These are phyloP conservation scores for Baccha elongata DNA, from an alignment of 2,888 invertebrate genomes.

Conservation along the genomic window DNA sequence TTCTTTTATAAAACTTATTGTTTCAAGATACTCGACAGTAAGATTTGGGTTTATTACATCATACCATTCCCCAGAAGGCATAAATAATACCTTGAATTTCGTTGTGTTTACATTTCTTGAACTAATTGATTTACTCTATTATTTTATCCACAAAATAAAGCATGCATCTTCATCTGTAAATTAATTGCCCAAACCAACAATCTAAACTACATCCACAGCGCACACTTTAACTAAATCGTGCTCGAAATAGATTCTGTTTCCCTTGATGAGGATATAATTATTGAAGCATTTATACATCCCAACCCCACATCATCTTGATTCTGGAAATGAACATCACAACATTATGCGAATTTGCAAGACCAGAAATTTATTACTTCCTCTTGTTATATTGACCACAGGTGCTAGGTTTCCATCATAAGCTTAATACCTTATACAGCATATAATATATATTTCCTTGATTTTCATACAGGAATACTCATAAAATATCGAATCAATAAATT, in stretches of 20 bases:
- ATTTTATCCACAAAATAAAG: too few relatives aligned
- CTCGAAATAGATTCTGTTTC: background rate
- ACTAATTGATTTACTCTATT: too few relatives aligned
- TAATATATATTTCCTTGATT: background rate
- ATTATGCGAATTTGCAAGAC: background rate
- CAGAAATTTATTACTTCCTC: conserved; percentile 6
- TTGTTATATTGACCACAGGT: background rate
- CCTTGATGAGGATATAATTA: background rate
- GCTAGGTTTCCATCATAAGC: background rate
- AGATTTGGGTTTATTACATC: too few relatives aligned
- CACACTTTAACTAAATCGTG: background rate
- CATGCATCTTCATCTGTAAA: background rate
- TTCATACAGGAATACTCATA: background rate
- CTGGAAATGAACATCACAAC: background rate
- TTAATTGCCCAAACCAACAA: background rate
- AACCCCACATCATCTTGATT: too few relatives aligned
- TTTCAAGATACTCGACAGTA: too few relatives aligned
- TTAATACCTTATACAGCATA: background rate
- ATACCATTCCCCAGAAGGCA: too few relatives aligned
- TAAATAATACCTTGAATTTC: too few relatives aligned
- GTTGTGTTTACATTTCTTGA: too few relatives aligned
- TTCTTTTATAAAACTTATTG: too few relatives aligned
- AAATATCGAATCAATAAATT: background rate
- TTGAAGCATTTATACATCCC: too few relatives aligned
- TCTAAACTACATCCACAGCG: background rate